phyloP scores from a whole-genome alignment of 2,888 invertebrate species.

The Polymixis lichenea region DNA sequence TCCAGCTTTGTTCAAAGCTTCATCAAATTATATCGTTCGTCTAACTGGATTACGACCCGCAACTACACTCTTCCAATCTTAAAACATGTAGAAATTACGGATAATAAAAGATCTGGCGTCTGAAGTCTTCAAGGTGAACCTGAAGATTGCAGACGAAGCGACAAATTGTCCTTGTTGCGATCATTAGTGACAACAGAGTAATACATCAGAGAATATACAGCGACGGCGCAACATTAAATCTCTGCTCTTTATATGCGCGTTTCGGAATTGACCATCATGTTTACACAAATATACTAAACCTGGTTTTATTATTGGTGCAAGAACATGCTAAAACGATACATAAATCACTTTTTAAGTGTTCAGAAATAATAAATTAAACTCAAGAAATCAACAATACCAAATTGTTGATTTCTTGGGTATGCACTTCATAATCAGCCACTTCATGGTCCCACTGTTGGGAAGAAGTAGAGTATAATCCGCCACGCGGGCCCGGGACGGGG shows the following conservation, averaged over 20 bases:
- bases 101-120: slow-evolving; percentile 2
- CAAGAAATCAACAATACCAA: too few species aligned
- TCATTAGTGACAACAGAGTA: neutral
- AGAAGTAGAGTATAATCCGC: too few species aligned
- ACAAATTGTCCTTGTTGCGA: neutral
- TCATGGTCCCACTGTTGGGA: too few species aligned
- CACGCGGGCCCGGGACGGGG: too few species aligned
- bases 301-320: neutral
- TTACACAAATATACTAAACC: neutral
- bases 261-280: neutral
- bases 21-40: neutral
- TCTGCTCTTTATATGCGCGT: slow-evolving; percentile 19
- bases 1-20: neutral
- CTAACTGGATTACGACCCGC: neutral
- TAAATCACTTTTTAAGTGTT: slow-evolving; percentile 24
- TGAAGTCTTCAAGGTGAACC: neutral
- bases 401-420: too few species aligned
- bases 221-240: neutral
- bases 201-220: slow-evolving; percentile 6
- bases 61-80: neutral
- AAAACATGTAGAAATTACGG: neutral
- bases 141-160: neutral
- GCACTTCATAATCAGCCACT: too few species aligned
- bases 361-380: too few species aligned
- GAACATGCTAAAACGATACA: neutral